Conservation (phyloP, 2,888 invertebrate genomes). For the Habrosyne pyritoides region DNA sequence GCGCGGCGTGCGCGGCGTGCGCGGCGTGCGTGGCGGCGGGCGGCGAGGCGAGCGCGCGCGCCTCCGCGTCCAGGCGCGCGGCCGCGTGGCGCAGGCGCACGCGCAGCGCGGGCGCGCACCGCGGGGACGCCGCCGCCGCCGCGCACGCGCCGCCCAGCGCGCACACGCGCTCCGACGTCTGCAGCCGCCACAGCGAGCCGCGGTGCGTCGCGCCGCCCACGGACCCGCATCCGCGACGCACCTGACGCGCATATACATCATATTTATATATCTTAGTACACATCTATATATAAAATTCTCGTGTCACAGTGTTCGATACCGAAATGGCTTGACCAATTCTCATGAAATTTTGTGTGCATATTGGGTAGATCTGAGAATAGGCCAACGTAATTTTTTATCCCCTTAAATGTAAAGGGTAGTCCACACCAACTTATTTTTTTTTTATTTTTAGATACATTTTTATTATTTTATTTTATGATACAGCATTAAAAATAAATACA, state of each 20-base stretch:
- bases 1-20: conserved; percentile 89
- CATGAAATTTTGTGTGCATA: too few relatives aligned
- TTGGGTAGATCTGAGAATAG: too few relatives aligned
- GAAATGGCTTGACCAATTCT: too few relatives aligned
- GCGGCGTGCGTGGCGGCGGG: conserved; percentile 79
- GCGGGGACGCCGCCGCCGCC: conserved; percentile 87
- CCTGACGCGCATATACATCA: conserved; percentile 11
- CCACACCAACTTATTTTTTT: too few relatives aligned
- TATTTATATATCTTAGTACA: neutral
- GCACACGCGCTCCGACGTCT: conserved; percentile 80
- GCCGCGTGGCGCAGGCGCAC: conserved; percentile 75
- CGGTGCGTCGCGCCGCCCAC: conserved; percentile 71
- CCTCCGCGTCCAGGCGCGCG: conserved; percentile 62
- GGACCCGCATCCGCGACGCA: conserved; percentile 60
- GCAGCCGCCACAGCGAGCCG: conserved; percentile 74
- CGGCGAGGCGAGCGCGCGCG: conserved; percentile 64
- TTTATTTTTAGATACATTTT: too few relatives aligned
- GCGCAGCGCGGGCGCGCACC: conserved; percentile 87
- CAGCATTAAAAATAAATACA: too few relatives aligned
- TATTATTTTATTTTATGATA: too few relatives aligned
- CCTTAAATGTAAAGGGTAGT: too few relatives aligned
- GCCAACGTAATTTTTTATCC: too few relatives aligned
- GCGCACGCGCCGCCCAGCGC: conserved; percentile 91
- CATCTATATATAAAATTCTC: too few relatives aligned
- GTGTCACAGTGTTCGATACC: too few relatives aligned